Conservation (phyloP, 2,888 invertebrate genomes). For the Diogma glabrata region DNA sequence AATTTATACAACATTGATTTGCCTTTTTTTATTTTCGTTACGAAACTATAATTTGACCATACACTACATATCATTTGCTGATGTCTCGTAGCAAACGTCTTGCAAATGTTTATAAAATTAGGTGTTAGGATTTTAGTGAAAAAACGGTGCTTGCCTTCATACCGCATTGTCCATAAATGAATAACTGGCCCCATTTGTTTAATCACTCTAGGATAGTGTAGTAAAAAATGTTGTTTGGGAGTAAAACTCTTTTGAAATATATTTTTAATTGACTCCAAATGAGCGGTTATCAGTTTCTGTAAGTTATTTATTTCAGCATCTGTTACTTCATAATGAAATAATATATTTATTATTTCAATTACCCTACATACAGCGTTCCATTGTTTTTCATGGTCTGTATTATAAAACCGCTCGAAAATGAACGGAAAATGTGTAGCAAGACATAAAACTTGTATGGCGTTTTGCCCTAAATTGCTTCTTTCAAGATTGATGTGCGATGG, state of each 20-base stretch:
- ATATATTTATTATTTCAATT: background rate
- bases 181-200: background rate
- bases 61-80: too few relatives aligned
- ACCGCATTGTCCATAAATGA: slow-evolving; percentile 1
- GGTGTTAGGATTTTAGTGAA: background rate
- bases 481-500: background rate
- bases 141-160: background rate
- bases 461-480: background rate
- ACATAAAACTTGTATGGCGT: background rate
- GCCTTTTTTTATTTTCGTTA: too few relatives aligned
- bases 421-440: background rate
- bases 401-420: background rate
- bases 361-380: background rate
- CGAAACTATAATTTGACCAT: too few relatives aligned
- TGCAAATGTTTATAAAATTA: background rate
- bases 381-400: background rate
- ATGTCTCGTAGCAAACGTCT: background rate
- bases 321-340: too few relatives aligned
- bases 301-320: background rate
- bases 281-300: too few relatives aligned
- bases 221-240: background rate
- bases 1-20: too few relatives aligned
- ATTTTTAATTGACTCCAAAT: too few relatives aligned
- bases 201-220: background rate
- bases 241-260: background rate